phyloP scores from a whole-genome alignment of 2,113 vertebrate genomes.

The Nipponia nippon region DNA sequence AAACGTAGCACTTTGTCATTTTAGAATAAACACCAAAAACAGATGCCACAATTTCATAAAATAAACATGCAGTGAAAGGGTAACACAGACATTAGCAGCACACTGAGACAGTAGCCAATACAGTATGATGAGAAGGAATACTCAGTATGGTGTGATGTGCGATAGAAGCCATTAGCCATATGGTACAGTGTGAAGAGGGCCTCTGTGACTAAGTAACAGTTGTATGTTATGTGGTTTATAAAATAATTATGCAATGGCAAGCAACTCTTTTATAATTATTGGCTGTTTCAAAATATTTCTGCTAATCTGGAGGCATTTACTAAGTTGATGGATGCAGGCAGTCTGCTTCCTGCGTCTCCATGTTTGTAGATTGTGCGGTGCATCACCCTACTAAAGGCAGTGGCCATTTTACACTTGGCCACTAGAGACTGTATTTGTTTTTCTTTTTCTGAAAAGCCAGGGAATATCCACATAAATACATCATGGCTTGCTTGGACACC shows the following conservation, averaged over 20 bases:
- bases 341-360: constrained; percentile 17
- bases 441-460: background rate
- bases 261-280: constrained; percentile 75
- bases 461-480: background rate
- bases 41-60: constrained; percentile 77
- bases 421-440: background rate
- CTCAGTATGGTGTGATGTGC: constrained; percentile 75
- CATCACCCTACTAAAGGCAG: constrained; percentile 14
- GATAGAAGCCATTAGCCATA: constrained; percentile 78
- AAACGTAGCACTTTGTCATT: constrained; percentile 64
- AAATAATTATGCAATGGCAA: constrained; percentile 80
- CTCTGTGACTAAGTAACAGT: constrained; percentile 71
- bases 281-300: constrained; percentile 76
- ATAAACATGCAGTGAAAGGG: constrained; percentile 81
- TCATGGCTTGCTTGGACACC: background rate
- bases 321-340: constrained; percentile 45
- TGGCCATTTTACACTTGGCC: background rate
- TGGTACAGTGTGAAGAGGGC: constrained; percentile 75
- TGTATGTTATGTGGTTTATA: constrained; percentile 77
- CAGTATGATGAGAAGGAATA: constrained; percentile 70
- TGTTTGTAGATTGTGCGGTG: background rate
- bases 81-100: constrained; percentile 74
- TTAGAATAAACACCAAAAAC: constrained; percentile 73
- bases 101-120: constrained; percentile 73
- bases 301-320: constrained; percentile 67